Conservation (phyloP, 2,888 invertebrate genomes). For the Ditylenchus weischeri region DNA sequence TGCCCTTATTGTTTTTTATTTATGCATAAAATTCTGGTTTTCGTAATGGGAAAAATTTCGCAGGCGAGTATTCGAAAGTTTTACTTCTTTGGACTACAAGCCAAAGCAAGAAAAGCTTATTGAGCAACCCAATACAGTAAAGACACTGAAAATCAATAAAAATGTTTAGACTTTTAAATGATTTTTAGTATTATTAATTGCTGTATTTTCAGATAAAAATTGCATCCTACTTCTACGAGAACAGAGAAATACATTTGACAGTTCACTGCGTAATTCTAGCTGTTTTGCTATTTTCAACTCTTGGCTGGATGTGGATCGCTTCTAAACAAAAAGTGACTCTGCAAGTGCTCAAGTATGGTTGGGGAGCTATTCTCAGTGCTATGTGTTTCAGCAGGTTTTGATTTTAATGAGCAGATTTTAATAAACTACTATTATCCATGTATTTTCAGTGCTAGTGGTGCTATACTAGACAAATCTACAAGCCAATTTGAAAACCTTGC, state of each 20-base stretch:
- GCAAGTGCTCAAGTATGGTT: constrained; percentile 64
- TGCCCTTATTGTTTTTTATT: too few relatives aligned
- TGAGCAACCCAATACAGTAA: too few relatives aligned
- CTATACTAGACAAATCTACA: constrained; percentile 43
- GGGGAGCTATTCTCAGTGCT: constrained; percentile 62
- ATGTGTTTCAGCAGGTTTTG: constrained; percentile 42
- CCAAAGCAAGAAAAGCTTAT: too few relatives aligned
- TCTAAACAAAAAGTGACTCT: constrained; percentile 10
- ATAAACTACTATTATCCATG: too few relatives aligned
- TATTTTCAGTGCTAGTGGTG: constrained; percentile 36
- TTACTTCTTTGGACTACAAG: too few relatives aligned
- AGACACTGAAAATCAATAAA: too few relatives aligned
- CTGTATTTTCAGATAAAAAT: constrained; percentile 3
- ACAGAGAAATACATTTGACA: constrained; percentile 4
- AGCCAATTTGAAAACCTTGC: constrained; percentile 42
- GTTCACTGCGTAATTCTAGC: not conserved
- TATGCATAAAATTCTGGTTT: too few relatives aligned
- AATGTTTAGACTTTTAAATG: too few relatives aligned
- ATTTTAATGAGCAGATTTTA: too few relatives aligned
- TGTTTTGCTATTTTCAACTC: constrained; percentile 56
- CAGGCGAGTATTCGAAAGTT: too few relatives aligned
- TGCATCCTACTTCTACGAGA: not conserved
- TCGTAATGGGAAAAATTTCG: too few relatives aligned
- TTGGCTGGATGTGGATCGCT: constrained; percentile 28
- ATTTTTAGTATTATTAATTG: too few relatives aligned